A percentile compares a stretch with the other conserved stretches of the same genome.
phyloP scores from a whole-genome alignment of 2,113 vertebrate species.

The Vireo altiloquus region DNA sequence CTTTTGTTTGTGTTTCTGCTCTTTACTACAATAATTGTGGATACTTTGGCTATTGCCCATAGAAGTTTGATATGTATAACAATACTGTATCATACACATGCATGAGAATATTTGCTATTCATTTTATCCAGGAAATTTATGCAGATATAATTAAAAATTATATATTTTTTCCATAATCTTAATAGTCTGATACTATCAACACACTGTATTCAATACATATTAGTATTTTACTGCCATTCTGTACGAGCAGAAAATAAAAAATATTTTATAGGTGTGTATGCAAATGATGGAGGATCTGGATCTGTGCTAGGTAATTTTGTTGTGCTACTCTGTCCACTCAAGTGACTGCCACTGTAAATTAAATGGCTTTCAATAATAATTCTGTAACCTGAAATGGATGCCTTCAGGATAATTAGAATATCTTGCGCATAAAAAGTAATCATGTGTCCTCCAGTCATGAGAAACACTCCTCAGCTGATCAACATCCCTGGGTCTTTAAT shows the following conservation, averaged over 20 bases:
- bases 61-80: not conserved
- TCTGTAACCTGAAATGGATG: constrained; percentile 70
- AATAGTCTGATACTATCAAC: constrained; percentile 16
- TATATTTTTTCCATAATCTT: not conserved
- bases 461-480: constrained; percentile 39
- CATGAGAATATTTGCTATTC: not conserved
- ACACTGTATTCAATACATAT: constrained; percentile 3
- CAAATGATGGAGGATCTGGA: constrained; percentile 43
- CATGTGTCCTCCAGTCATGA: constrained; percentile 42
- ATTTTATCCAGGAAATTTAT: not conserved
- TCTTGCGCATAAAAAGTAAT: constrained; percentile 69
- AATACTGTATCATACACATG: not conserved
- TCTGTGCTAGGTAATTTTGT: constrained; percentile 61
- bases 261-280: constrained; percentile 42
- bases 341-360: constrained; percentile 69
- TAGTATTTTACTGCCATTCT: constrained; percentile 10
- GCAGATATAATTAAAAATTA: constrained; percentile 27
- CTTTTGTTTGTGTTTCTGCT: not conserved
- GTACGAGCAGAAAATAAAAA: constrained; percentile 58
- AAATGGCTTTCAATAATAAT: constrained; percentile 73
- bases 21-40: not conserved
- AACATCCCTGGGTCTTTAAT: constrained; percentile 8
- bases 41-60: not conserved
- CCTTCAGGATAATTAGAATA: constrained; percentile 67
- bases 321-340: constrained; percentile 55